Conservation (phyloP, 2,888 invertebrate species). For the Nomada flava region DNA sequence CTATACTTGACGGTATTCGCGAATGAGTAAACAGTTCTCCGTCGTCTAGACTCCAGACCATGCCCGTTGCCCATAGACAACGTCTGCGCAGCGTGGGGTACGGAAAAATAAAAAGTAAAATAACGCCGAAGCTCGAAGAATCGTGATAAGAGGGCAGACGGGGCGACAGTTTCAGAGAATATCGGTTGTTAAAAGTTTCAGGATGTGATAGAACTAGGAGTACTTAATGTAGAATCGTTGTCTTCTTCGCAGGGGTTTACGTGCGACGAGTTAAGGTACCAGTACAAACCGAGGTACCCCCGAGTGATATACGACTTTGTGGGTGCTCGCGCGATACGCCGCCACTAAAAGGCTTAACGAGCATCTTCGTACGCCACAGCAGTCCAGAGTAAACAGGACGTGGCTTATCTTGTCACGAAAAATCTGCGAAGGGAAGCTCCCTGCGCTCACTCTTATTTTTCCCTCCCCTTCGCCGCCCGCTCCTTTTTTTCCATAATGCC, state of each 20-base stretch:
- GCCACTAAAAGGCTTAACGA: constrained; percentile 84
- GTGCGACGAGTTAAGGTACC: constrained; percentile 70
- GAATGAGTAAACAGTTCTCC: too few species aligned
- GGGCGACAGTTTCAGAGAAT: neutral
- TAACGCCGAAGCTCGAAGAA: neutral
- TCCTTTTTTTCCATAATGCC: constrained; percentile 71
- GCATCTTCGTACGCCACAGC: constrained; percentile 82
- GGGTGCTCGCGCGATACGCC: constrained; percentile 81
- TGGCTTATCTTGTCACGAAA: constrained; percentile 84
- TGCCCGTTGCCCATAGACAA: too few species aligned
- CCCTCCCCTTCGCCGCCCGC: constrained; percentile 42
- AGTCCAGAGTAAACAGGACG: constrained; percentile 82
- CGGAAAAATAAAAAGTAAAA: too few species aligned
- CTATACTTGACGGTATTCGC: too few species aligned
- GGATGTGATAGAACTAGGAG: constrained; percentile 44
- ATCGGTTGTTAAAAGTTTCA: constrained; percentile 35
- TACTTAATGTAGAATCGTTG: constrained; percentile 71
- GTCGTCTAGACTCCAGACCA: too few species aligned
- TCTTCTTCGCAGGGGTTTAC: constrained; percentile 68
- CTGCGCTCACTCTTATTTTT: constrained; percentile 69
- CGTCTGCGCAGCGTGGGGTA: too few species aligned
- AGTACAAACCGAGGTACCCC: constrained; percentile 69
- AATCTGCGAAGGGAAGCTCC: constrained; percentile 80
- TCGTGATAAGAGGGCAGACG: neutral
- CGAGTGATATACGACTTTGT: constrained; percentile 81